These are phyloP conservation scores for Nomada lathburiana DNA, from an alignment of 2,888 invertebrate species.

Conservation along the genomic window DNA sequence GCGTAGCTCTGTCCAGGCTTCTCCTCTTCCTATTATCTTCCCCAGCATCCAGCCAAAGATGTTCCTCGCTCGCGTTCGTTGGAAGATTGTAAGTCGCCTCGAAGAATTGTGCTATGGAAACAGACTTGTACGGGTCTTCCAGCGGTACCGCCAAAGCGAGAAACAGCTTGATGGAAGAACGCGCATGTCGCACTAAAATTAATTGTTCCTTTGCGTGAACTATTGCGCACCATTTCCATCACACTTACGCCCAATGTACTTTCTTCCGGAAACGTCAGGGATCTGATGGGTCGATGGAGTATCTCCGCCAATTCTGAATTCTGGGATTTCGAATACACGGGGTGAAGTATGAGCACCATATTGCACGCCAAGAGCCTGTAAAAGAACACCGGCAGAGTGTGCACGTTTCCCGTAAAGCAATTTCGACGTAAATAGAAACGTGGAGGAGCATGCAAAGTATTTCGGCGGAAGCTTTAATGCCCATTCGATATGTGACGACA, in stretches of 20 bases:
- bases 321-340: conserved; percentile 35
- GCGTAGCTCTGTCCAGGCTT: conserved; percentile 86
- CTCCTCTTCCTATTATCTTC: conserved; percentile 82
- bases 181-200: background rate
- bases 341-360: conserved; percentile 19
- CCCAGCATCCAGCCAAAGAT: conserved; percentile 44
- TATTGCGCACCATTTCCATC: background rate
- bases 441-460: background rate
- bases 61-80: conserved; percentile 84
- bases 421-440: background rate
- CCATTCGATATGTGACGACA: background rate
- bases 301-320: conserved; percentile 80
- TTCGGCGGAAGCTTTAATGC: background rate
- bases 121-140: conserved; percentile 88
- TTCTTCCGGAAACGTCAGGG: conserved; percentile 79
- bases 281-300: conserved; percentile 81
- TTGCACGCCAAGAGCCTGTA: conserved; percentile 53
- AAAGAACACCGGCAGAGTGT: conserved; percentile 26
- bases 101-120: conserved; percentile 91
- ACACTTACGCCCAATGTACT: conserved; percentile 82
- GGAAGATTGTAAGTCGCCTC: conserved; percentile 89
- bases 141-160: conserved; percentile 90
- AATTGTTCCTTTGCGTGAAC: background rate
- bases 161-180: conserved; percentile 86
- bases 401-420: conserved; percentile 9